phyloP scores from a whole-genome alignment of 2,797 vertebrate genomes.

The Neomorphus geoffroyi region DNA sequence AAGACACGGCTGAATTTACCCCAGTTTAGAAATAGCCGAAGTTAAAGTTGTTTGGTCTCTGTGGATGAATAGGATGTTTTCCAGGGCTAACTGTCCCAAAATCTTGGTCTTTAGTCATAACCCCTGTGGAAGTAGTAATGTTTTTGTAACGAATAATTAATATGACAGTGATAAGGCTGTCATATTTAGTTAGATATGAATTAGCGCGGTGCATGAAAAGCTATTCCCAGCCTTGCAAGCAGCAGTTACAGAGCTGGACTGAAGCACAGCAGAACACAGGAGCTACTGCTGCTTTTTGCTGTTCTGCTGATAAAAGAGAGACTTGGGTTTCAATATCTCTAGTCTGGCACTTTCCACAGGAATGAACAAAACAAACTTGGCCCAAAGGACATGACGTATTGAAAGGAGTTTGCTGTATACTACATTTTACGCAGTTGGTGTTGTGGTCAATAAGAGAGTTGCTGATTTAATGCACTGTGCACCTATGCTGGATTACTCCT shows the following conservation, averaged over 20 bases:
- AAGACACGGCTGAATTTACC: not conserved
- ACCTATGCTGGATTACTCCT: not conserved
- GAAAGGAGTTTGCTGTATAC: not conserved
- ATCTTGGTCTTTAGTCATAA: not conserved
- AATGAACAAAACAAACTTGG: not conserved
- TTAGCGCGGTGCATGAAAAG: not conserved
- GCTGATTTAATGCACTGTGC: conserved; percentile 7
- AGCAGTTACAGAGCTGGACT: not conserved
- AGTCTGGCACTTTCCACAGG: not conserved
- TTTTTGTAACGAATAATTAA: not conserved
- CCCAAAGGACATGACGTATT: not conserved
- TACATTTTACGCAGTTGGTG: not conserved
- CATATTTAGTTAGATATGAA: not conserved
- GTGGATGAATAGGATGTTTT: not conserved
- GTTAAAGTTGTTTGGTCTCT: not conserved
- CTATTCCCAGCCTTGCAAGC: not conserved
- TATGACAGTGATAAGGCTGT: not conserved
- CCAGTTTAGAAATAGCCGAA: not conserved
- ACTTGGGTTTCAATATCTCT: not conserved
- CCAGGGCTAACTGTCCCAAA: not conserved
- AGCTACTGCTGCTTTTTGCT: not conserved
- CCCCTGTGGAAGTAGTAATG: not conserved
- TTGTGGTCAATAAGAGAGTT: not conserved
- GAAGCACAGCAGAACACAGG: not conserved
- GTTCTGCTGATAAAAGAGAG: not conserved